These are phyloP conservation scores for Anneissia japonica DNA, from an alignment of 35 echinoderm and acorn worm genomes.

Conservation along the genomic window DNA sequence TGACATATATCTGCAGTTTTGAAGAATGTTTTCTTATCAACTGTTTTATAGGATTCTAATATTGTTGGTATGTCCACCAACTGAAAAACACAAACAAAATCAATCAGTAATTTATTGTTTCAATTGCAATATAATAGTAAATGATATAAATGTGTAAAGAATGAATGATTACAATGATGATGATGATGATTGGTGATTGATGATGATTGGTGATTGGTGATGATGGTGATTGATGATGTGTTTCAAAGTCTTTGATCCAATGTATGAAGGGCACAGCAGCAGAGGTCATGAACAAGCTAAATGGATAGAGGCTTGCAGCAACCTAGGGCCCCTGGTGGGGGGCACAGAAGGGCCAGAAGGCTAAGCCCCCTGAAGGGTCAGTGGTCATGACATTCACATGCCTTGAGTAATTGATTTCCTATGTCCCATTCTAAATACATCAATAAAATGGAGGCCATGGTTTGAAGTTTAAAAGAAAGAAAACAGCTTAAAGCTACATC, in stretches of 20 bases:
- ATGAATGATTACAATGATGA: too few relatives aligned
- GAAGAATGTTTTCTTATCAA: constrained; percentile 95
- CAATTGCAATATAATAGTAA: neutral
- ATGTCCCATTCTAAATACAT: too few relatives aligned
- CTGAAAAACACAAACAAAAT: constrained; percentile 16
- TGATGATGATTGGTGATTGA: too few relatives aligned
- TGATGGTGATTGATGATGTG: neutral
- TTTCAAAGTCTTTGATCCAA: neutral
- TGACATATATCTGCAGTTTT: constrained; percentile 93
- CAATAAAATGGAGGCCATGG: too few relatives aligned
- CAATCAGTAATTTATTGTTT: neutral
- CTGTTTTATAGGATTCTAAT: constrained; percentile 89
- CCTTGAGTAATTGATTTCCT: too few relatives aligned
- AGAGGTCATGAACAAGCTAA: too few relatives aligned
- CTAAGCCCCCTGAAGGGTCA: too few relatives aligned
- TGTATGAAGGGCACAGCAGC: too few relatives aligned
- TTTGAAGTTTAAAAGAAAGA: too few relatives aligned
- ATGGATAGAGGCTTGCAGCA: neutral
- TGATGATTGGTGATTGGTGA: too few relatives aligned
- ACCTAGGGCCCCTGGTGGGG: neutral
- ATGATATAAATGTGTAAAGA: neutral
- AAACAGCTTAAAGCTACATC: neutral
- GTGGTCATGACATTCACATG: too few relatives aligned
- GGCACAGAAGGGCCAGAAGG: neutral
- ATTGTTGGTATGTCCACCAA: constrained; percentile 78